phyloP scores from a whole-genome alignment of 1,140 invertebrate species.

The Dendroctonus valens region DNA sequence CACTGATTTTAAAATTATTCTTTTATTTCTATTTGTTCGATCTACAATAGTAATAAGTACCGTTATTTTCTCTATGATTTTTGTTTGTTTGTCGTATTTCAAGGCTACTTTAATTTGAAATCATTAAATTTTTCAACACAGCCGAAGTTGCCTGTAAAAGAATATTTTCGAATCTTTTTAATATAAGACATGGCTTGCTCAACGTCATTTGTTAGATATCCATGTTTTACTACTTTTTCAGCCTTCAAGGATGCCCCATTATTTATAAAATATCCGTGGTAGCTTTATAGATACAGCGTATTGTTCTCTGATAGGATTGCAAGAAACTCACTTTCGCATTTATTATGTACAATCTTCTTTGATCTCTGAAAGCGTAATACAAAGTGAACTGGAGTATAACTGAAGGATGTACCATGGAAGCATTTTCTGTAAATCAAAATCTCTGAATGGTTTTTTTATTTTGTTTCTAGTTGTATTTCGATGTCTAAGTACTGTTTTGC shows the following conservation, averaged over 20 bases:
- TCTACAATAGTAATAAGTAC: too few species aligned
- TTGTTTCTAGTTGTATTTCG: background rate
- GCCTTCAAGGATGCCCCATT: background rate
- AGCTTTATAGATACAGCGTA: background rate
- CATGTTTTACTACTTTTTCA: constrained; percentile 2
- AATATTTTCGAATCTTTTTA: background rate
- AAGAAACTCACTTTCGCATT: background rate
- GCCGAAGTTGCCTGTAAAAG: background rate
- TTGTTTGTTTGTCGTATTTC: too few species aligned
- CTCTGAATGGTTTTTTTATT: background rate
- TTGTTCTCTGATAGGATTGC: background rate
- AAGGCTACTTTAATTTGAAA: background rate
- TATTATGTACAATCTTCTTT: constrained; percentile 2
- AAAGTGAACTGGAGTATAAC: background rate
- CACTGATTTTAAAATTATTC: too few species aligned
- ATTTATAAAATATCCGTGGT: background rate
- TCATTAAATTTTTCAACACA: background rate
- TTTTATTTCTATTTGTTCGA: too few species aligned
- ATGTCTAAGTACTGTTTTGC: background rate
- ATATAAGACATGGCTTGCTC: background rate
- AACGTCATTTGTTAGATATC: background rate
- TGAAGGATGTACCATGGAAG: background rate
- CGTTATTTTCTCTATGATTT: too few species aligned
- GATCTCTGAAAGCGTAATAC: background rate
- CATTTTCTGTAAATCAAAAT: background rate